Percentiles rank a stretch among this genome's conserved stretches.
These are phyloP conservation scores for Neofelis nebulosa DNA, from an alignment of 2,113 vertebrate genomes.

Conservation along the genomic window DNA sequence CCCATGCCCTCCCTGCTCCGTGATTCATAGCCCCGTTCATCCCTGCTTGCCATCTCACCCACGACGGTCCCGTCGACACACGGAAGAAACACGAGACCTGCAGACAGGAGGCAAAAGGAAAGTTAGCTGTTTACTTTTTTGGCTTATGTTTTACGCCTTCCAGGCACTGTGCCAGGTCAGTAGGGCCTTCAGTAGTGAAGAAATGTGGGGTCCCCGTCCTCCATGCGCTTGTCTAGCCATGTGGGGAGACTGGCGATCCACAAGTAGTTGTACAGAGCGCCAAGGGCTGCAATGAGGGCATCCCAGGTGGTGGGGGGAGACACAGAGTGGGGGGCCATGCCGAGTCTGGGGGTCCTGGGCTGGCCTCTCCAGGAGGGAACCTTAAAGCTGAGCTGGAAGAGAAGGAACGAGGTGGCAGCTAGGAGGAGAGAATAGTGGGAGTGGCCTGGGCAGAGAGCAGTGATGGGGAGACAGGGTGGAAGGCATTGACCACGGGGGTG, in stretches of 20 bases:
- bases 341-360: not conserved
- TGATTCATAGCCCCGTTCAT: conserved; percentile 61
- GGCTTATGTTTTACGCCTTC: not conserved
- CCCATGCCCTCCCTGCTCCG: not conserved
- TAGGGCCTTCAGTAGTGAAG: not conserved
- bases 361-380: not conserved
- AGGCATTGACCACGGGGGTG: fast-evolving
- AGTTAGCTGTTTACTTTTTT: conserved; percentile 32
- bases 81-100: not conserved
- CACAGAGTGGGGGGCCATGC: not conserved
- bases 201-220: not conserved
- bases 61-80: conserved; percentile 51
- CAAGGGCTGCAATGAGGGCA: fast-evolving
- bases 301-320: fast-evolving
- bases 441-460: not conserved
- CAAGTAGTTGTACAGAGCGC: fast-evolving
- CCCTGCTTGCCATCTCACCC: conserved; percentile 59
- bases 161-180: not conserved
- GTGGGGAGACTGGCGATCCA: fast-evolving
- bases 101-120: not conserved
- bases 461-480: not conserved
- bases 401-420: not conserved
- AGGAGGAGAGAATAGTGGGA: not conserved
- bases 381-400: not conserved
- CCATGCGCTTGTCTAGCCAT: fast-evolving